Base-by-base conservation (phyloP, 2,888 invertebrate species). In the Mythimna vitellina region DNA sequence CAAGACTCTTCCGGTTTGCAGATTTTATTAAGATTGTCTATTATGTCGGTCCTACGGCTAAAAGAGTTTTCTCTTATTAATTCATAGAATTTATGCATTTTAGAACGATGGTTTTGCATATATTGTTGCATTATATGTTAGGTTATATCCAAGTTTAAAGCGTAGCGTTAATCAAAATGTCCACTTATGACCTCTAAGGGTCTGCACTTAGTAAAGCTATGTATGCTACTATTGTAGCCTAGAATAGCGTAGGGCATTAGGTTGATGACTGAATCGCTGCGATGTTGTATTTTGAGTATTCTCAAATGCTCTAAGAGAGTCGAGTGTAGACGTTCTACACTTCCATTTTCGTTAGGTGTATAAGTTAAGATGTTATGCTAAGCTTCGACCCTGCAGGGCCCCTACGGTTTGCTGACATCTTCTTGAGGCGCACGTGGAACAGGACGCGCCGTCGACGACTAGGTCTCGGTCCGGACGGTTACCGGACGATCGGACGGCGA, bases 171-270 rank as follows among this genome's bases (percentile, higher is more conserved):
- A 17, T 62, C 62, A 6, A 49, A 20, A 29, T 62, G 46, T 9
- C 62, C 46, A 20, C 9, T 49, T 5, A 62, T 42, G 17, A 62
- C 8, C 10, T 62, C 46, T 10, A 49, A 49, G 5, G 46, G 61
- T 17, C 61, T 61, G 17, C 61, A 49, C 14, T 42, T 38, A 6
- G 60, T 42, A 1, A 60, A 38, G 14, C 38, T 60, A 14, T 60
- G 60, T 8, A 62, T 29, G 2, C 29, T 29, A 10, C 62, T 62
- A 10, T 62, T 62, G 20, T 62, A 62, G 1, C 17, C 62, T 17
- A 49, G 22, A 9, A 62, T 49, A 5, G 62, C 62, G 14, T 51
- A 63, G 1, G 32, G 32, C 51, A 63, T 63, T 32, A 63, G n/a
- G 17, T 35, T 63, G 0, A 63, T 51, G 12, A 14, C 32, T 1